Base-by-base conservation (phyloP, 1,140 invertebrate species). In the Rhyacophila brunnea region DNA sequence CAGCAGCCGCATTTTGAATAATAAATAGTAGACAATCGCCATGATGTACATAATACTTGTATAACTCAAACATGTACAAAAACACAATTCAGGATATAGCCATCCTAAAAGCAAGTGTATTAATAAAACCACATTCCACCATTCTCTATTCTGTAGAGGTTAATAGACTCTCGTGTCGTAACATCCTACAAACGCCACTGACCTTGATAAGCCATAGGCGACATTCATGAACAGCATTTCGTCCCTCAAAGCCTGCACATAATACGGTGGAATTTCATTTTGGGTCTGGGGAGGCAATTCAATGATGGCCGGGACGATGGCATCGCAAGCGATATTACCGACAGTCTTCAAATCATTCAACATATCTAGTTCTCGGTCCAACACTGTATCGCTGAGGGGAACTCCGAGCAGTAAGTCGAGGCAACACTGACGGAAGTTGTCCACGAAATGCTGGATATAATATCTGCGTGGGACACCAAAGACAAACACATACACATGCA, bases 371-470 rank as follows among this genome's bases (percentile, higher is more conserved):
- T 83, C 72, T 62, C 84, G 80, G 50, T 82, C 66, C 55, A 77
- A 59, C 44, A 71, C 68, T 45, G 61, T 70, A 61, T 80, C 74
- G 68, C 81, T 73, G 67, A 84, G 71, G 51, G 78, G 62, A 65
- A 85, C 81, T 60, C 94, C 93, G 68, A 92, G 85, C 75, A 91
- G 87, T 68, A 95, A 78, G 78, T 98, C 93, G 76, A 98, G 89
- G 54, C 90, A 88, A 62, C 89, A 89, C 79, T 99, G 96, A 51
- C 93, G 86, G 69, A 93, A 87, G 44, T 90, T 86, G 79, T 98
- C 96, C 74, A 87, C 85, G 84, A 98, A 96, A 76, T 96, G 88
- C 79, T 90, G 89, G 66, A 89, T 85, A 77, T 91, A 88, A 82
- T 92, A 96, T 85, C 92, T 93, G 85, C 69, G 75, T 75, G 71